Conservation (phyloP, 2,113 vertebrate genomes). For the Reinhardtius hippoglossoides region DNA sequence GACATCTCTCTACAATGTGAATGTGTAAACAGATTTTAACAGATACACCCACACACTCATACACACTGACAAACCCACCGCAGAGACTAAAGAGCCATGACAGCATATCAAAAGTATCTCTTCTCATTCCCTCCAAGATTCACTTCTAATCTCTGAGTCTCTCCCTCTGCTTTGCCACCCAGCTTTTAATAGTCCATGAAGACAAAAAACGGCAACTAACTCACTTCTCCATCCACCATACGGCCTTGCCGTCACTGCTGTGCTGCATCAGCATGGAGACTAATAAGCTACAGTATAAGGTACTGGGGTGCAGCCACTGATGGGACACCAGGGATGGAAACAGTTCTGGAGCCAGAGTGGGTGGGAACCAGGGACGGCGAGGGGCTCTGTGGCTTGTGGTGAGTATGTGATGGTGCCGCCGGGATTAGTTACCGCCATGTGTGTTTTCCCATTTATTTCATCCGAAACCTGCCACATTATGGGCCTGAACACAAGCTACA, state of each 20-base stretch:
- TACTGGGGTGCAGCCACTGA: conserved; percentile 48
- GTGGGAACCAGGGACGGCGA: conserved; percentile 54
- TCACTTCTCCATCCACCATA: conserved; percentile 34
- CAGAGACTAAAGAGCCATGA: conserved; percentile 52
- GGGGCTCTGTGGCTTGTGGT: conserved; percentile 69
- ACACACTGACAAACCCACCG: conserved; percentile 52
- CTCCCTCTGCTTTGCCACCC: conserved; percentile 39
- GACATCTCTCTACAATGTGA: neutral
- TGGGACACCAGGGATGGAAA: conserved; percentile 53
- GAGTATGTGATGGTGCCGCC: conserved; percentile 63
- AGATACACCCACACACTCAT: conserved; percentile 22
- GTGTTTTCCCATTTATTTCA: conserved; percentile 74
- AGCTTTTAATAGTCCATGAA: conserved; percentile 52
- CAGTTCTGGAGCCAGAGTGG: conserved; percentile 61
- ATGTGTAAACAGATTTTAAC: neutral
- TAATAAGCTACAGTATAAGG: conserved; percentile 43
- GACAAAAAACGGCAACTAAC: conserved; percentile 34
- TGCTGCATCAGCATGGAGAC: conserved; percentile 62
- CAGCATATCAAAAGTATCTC: conserved; percentile 34
- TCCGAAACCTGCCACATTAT: conserved; percentile 64
- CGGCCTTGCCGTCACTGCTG: conserved; percentile 39
- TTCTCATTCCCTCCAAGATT: conserved; percentile 34
- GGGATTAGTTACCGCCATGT: conserved; percentile 71
- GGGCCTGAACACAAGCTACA: conserved; percentile 54
- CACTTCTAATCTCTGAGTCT: conserved; percentile 36